Conservation (phyloP, 1,140 invertebrate genomes). For the Arion vulgaris region DNA sequence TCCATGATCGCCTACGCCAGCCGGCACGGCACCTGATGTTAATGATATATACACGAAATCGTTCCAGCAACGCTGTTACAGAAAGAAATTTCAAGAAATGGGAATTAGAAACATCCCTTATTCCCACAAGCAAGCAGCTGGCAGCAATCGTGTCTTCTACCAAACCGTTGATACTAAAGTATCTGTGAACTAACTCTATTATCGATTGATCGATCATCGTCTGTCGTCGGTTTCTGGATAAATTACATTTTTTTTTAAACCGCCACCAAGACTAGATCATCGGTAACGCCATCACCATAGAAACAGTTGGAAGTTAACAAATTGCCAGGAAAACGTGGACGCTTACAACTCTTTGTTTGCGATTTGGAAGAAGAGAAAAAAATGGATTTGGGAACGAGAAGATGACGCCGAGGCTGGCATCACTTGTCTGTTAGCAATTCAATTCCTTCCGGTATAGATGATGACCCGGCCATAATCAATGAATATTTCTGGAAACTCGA, state of each 20-base stretch:
- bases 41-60: too few species aligned
- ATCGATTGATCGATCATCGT: background rate
- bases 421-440: background rate
- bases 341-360: constrained; percentile 12
- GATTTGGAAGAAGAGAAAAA: background rate
- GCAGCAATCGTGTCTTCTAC: too few species aligned
- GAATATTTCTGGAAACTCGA: background rate
- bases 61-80: too few species aligned
- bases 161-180: too few species aligned
- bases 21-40: too few species aligned
- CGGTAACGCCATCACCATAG: constrained; percentile 11
- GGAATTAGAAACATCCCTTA: too few species aligned
- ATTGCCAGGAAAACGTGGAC: constrained; percentile 6
- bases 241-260: background rate
- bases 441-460: background rate
- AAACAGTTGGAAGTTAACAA: constrained; percentile 12
- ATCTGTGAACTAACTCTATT: background rate
- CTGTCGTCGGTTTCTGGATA: background rate
- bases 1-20: too few species aligned
- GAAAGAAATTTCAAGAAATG: too few species aligned
- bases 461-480: background rate
- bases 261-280: background rate
- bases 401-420: background rate
- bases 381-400: constrained; percentile 8
- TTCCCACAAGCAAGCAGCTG: too few species aligned